Evolutionary conservation across 2,888 invertebrate genomes (phyloP), one percentile per base, ranked within the genome.

Genomic region (Plagiodera versicolora): DNA sequence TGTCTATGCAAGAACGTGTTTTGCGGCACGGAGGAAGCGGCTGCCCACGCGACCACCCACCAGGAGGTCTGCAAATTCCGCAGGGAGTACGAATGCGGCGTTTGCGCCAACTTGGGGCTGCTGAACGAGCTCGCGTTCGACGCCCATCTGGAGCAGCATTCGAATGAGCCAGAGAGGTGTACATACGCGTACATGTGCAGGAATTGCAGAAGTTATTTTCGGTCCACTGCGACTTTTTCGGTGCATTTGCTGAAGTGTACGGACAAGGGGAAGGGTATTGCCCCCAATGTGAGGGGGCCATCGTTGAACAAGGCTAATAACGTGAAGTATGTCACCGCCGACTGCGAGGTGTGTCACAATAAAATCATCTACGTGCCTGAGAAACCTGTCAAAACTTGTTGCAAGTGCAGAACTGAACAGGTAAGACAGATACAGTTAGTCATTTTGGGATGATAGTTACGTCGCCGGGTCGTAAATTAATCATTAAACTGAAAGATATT

Each of bases 1-100:
- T 71, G 59, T 50, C 56, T 10, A 58, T 74, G 79, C 79, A 69
- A 75, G 75, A 74, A 75, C 84, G 85, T 68, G 75, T 78, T 45
- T 64, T 69, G 19, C 85, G 85, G 71, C 75, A 78, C 24, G 73
- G 78, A 14, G 79, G 53, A 61, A 1, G 30, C 56, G 9, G 58
- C 63, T 8, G n/a, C 47, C 10, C 67, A 67, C 44, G 28, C 18
- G 19, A 4, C 5, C 1, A 48, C 28, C 9, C 68, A 71, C 39
- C 30, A 58, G 1, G 58, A 55, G 14, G 51, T 61, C 5, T 65
- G 66, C 46, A 46, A 14, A 1, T 53, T 69, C 24, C 35, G 52
- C 1, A 71, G 61, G 47, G 32, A 58, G 1, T 74, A 68, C 57
- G 66, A 69, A 11, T 77, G 77, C 51, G 63, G 66, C 1, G 66